A percentile compares a stretch with the other conserved stretches of the same genome.
Evolutionary conservation across 92 coral and sea anemone species (phyloP).

Genomic region (Meandrina meandrites): DNA sequence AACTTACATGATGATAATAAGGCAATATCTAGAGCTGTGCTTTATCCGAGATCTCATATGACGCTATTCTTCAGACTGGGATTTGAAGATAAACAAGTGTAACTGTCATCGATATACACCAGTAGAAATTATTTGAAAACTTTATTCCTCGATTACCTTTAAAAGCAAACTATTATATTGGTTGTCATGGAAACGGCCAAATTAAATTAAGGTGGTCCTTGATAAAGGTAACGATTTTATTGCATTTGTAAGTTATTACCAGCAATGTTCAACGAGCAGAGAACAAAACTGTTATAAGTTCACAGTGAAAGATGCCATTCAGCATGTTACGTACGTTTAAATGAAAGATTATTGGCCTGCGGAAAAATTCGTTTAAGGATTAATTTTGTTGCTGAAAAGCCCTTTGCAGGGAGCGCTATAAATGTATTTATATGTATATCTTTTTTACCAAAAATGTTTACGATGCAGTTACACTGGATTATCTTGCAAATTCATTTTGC

Average conservation of each 20-base stretch:
- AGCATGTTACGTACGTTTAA: not conserved
- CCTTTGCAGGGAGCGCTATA: too few relatives aligned
- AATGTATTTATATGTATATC: too few relatives aligned
- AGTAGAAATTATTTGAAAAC: not conserved
- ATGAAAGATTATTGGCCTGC: not conserved
- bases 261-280: not conserved
- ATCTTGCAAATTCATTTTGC: not conserved
- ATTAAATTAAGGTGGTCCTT: not conserved
- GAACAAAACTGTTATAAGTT: not conserved
- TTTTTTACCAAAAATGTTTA: not conserved
- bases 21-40: not conserved
- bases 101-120: conserved; percentile 4
- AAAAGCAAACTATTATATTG: not conserved
- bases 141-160: not conserved
- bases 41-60: not conserved
- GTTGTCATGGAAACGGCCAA: not conserved
- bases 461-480: conserved; percentile 6
- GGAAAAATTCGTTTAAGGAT: not conserved
- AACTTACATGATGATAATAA: too few relatives aligned
- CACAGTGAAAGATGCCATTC: not conserved
- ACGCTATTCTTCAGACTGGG: not conserved
- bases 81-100: conserved; percentile 4
- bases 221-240: not conserved
- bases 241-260: not conserved
- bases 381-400: too few relatives aligned